Percentiles rank a stretch among this genome's conserved stretches.
Evolutionary conservation across 2,797 vertebrate genomes (phyloP).

Genomic region (Jordanella pulchra): DNA sequence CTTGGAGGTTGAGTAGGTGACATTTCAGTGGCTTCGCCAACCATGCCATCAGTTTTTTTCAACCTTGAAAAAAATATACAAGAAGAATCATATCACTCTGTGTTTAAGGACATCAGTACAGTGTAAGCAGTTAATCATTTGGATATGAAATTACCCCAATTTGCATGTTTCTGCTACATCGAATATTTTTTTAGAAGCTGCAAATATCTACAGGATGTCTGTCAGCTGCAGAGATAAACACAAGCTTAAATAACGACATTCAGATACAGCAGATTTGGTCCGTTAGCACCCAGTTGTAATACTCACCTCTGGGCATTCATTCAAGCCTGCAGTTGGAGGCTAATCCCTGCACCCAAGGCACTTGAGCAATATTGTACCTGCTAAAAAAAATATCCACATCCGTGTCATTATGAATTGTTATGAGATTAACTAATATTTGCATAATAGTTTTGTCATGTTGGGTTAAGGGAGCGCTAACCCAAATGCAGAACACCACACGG

Average conservation of each 20-base stretch:
- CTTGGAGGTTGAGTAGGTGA: constrained; percentile 42
- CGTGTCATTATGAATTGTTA: constrained; percentile 59
- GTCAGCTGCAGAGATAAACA: constrained; percentile 48
- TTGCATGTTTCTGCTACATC: constrained; percentile 48
- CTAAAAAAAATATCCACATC: constrained; percentile 58
- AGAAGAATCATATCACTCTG: constrained; percentile 10
- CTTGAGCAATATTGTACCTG: constrained; percentile 67
- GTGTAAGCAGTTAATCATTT: constrained; percentile 15
- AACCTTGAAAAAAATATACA: background rate
- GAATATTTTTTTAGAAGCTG: constrained; percentile 48
- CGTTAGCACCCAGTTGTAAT: constrained; percentile 37
- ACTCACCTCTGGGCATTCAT: constrained; percentile 53
- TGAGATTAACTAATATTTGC: constrained; percentile 68
- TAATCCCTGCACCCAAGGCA: constrained; percentile 69
- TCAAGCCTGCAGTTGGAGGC: constrained; percentile 57
- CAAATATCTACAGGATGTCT: constrained; percentile 49
- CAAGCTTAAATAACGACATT: constrained; percentile 62
- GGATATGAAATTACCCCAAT: constrained; percentile 54
- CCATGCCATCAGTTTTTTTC: constrained; percentile 1
- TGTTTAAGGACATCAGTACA: constrained; percentile 14
- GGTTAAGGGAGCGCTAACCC: too few relatives aligned
- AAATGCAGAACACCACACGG: too few relatives aligned
- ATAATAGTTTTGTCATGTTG: too few relatives aligned
- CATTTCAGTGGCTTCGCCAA: constrained; percentile 27
- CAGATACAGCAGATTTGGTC: constrained; percentile 49